Conservation (phyloP, 2,888 invertebrate species). For the Drosophila cracens region DNA sequence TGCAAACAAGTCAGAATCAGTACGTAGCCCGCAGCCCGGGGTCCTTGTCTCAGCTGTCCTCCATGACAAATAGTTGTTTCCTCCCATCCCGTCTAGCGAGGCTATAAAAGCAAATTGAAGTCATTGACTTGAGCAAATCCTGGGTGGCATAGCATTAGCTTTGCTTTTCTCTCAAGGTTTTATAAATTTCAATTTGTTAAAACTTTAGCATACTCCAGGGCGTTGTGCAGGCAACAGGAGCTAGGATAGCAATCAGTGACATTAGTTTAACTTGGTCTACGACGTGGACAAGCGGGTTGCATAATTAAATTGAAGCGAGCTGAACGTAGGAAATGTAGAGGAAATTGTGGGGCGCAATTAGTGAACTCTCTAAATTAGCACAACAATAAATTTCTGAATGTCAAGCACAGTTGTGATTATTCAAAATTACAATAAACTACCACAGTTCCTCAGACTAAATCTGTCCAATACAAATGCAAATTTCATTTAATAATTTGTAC, state of each 20-base stretch:
- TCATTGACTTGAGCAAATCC: constrained; percentile 76
- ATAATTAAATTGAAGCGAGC: constrained; percentile 27
- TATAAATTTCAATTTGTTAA: constrained; percentile 79
- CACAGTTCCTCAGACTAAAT: not conserved
- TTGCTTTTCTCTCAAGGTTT: constrained; percentile 45
- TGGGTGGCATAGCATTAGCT: constrained; percentile 54
- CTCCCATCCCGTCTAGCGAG: not conserved
- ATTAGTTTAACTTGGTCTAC: constrained; percentile 37
- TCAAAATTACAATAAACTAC: not conserved
- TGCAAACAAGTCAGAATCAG: constrained; percentile 65
- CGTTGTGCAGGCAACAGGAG: constrained; percentile 24
- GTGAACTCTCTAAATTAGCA: not conserved
- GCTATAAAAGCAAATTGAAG: constrained; percentile 75
- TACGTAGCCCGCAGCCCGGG: not conserved
- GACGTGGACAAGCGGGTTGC: constrained; percentile 16
- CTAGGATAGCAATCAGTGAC: constrained; percentile 47
- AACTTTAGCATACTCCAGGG: constrained; percentile 71
- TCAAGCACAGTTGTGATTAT: not conserved
- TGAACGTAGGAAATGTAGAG: not conserved
- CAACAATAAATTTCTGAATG: not conserved
- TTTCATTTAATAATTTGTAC: not conserved
- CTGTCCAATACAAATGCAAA: not conserved
- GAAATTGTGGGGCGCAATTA: not conserved
- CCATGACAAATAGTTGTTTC: constrained; percentile 65
- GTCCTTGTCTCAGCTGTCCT: constrained; percentile 14